Base-by-base conservation (phyloP, 2,888 invertebrate species). In the Elegia similella region DNA sequence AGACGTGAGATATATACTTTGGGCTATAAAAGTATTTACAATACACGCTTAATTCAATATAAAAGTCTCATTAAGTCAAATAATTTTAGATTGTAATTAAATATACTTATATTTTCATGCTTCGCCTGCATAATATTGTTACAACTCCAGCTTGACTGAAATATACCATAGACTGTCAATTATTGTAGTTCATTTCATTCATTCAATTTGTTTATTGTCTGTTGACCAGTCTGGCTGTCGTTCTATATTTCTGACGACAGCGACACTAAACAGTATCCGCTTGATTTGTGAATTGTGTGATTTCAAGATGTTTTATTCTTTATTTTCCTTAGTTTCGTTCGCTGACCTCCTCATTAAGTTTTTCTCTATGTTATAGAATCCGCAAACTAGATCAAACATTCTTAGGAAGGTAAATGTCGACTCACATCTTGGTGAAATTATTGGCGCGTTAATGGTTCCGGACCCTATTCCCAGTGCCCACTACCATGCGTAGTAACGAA, bases 401-500 rank as follows among this genome's bases (percentile, higher is more conserved):
- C 70, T 73, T 78, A 74, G 72, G 73, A 82, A 84, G 85, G 84
- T 83, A 77, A 73, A 74, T 73, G 70, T 73, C 58, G 65, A 67
- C 72, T 68, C 68, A 72, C 70, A 72, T 77, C 66, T 75, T 73
- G 70, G 61, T 73, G 62, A 60, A 66, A 70, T 66, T 77, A 78
- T 85, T 87, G 82, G 84, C 84, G 87, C 85, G 80, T 74, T 80
- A 72, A 61, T 71, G 64, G 60, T 70, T 65, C 63, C 59, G 66
- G 70, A 67, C 65, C 65, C 64, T 68, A 59, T 59, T 72, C 67
- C 62, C 65, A 56, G 59, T 62, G 59, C 53, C 62, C 62, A 60
- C 55, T 67, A 58, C 55, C 70, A 62, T 65, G 61, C 64, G 67
- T 65, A 69, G 66, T 67, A 16, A 50, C 43, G 55, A 63, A 63